Percentiles rank a stretch among this genome's conserved stretches.
phyloP scores from a whole-genome alignment of 1,140 invertebrate genomes.

The Monochamus saltuarius region DNA sequence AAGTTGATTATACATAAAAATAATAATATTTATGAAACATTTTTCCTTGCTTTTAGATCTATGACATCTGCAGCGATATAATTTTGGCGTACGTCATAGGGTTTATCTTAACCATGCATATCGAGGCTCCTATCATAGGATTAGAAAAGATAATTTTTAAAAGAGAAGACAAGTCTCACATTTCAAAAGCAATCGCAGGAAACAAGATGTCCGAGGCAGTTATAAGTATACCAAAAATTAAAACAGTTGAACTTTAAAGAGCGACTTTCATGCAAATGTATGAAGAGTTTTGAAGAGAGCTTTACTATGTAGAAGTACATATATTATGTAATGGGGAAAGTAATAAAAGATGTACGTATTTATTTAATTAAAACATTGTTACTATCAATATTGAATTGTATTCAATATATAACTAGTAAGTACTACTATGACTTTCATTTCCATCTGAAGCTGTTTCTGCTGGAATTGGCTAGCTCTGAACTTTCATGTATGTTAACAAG shows the following conservation, averaged over 20 bases:
- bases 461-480: constrained; percentile 15
- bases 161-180: not conserved
- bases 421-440: constrained; percentile 21
- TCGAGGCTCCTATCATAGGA: constrained; percentile 1
- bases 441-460: constrained; percentile 26
- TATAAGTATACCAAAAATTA: no score
- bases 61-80: not conserved
- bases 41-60: not conserved
- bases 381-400: no score
- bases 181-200: no score
- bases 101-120: not conserved
- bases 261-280: no score
- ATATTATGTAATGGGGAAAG: no score
- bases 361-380: no score
- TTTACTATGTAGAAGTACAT: no score
- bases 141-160: not conserved
- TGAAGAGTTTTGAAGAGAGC: no score
- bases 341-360: no score
- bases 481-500: constrained; percentile 48
- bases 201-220: no score
- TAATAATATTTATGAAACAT: not conserved
- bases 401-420: not conserved
- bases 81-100: not conserved
- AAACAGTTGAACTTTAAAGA: no score
- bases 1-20: constrained; percentile 31